Percentiles rank a stretch among this genome's conserved stretches.
Conservation (phyloP, 2,888 invertebrate genomes). For the Napeogenes inachia region DNA sequence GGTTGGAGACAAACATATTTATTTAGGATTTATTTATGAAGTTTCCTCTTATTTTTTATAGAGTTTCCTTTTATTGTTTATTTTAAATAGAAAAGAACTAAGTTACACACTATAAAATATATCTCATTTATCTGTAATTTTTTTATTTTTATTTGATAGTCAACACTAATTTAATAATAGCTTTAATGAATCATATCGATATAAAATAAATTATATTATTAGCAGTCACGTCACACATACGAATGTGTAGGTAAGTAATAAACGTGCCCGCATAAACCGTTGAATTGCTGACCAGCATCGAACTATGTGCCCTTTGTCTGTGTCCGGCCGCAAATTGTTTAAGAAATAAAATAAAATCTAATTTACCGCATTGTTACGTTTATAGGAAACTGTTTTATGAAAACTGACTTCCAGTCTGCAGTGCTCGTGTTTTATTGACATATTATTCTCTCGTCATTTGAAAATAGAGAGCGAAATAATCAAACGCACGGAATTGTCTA, state of each 20-base stretch:
- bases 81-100: background rate
- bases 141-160: background rate
- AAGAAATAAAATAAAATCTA: slow-evolving; percentile 77
- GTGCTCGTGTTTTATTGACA: slow-evolving; percentile 28
- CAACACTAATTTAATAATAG: background rate
- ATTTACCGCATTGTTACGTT: slow-evolving; percentile 73
- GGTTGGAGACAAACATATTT: no score
- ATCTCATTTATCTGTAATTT: no score
- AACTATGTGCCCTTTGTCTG: slow-evolving; percentile 71
- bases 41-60: background rate
- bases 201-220: background rate
- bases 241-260: slow-evolving; percentile 64
- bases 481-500: no score
- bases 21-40: background rate
- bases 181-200: background rate
- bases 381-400: slow-evolving; percentile 63
- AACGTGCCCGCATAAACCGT: slow-evolving; percentile 75
- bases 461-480: background rate
- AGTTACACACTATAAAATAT: background rate
- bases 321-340: slow-evolving; percentile 72
- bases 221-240: slow-evolving; percentile 34
- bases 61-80: background rate
- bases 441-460: slow-evolving; percentile 3
- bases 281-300: slow-evolving; percentile 74
- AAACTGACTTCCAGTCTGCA: slow-evolving; percentile 48